Conservation (phyloP, 2,797 vertebrate species). For the Apogon talboti region DNA sequence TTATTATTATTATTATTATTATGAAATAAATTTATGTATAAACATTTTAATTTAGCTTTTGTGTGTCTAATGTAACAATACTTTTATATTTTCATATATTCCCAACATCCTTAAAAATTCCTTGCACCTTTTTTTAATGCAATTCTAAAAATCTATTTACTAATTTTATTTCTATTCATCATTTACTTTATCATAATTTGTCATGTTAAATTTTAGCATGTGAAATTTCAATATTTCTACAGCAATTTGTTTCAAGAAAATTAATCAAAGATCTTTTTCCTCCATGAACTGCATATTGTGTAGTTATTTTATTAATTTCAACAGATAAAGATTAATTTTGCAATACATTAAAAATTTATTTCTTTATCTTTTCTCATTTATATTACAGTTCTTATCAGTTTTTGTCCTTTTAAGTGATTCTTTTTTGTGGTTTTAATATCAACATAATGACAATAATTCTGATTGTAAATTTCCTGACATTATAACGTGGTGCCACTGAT, state of each 20-base stretch:
- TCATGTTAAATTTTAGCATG: background rate
- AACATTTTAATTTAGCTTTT: background rate
- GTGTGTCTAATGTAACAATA: background rate
- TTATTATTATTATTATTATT: background rate
- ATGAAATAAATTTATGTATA: background rate
- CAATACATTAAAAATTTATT: background rate
- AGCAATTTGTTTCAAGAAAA: background rate
- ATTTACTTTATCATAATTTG: background rate
- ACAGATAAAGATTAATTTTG: conserved; percentile 1
- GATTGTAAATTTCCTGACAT: conserved; percentile 30
- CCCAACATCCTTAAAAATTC: background rate
- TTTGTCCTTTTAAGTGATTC: background rate
- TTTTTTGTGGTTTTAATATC: conserved; percentile 26
- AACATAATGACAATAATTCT: conserved; percentile 21
- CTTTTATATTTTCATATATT: background rate
- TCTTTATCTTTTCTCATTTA: background rate
- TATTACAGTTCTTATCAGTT: background rate
- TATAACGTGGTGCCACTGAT: conserved; percentile 28
- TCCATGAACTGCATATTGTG: background rate
- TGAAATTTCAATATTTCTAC: conserved; percentile 3
- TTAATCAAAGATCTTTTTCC: background rate
- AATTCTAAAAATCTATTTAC: background rate
- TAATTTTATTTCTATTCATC: background rate
- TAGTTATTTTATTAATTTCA: background rate
- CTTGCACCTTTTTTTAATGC: background rate